These are phyloP conservation scores for Lysiphlebus fabarum DNA, from an alignment of 1,140 invertebrate genomes.

Conservation along the genomic window DNA sequence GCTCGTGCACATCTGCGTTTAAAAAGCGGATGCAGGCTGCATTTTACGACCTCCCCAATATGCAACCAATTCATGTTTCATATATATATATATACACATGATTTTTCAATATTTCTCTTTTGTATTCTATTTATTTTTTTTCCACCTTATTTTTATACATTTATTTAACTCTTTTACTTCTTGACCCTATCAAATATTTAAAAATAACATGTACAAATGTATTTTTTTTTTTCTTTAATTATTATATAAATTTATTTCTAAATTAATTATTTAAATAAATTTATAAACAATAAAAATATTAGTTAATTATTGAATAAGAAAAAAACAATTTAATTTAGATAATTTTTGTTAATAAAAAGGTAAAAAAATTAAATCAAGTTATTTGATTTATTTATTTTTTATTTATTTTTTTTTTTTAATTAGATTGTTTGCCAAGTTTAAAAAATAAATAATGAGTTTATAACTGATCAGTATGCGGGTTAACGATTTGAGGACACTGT, in stretches of 20 bases:
- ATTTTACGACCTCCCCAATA: conserved; percentile 49
- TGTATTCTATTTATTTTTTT: conserved; percentile 30
- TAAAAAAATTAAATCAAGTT: neutral
- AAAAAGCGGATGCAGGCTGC: conserved; percentile 51
- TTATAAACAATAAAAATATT: too few species aligned
- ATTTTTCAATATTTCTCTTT: conserved; percentile 23
- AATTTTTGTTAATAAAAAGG: neutral
- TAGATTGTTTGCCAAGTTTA: conserved; percentile 10
- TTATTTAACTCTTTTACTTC: conserved; percentile 27
- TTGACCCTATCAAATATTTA: neutral
- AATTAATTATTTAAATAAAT: too few species aligned
- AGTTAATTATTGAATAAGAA: neutral
- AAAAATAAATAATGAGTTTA: conserved; percentile 19
- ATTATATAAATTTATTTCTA: too few species aligned
- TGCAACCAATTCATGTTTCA: conserved; percentile 46
- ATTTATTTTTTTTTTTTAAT: neutral
- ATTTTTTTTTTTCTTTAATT: too few species aligned
- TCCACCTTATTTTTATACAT: conserved; percentile 34
- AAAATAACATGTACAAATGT: too few species aligned
- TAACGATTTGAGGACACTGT: conserved; percentile 23
- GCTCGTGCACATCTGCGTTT: conserved; percentile 46
- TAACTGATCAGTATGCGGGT: conserved; percentile 25
- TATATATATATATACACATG: conserved; percentile 38
- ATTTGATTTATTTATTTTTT: neutral
- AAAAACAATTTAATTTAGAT: neutral